A percentile compares a stretch with the other conserved stretches of the same genome.
Evolutionary conservation across 2,113 vertebrate species (phyloP).

Genomic region (Tragulus kanchil): DNA sequence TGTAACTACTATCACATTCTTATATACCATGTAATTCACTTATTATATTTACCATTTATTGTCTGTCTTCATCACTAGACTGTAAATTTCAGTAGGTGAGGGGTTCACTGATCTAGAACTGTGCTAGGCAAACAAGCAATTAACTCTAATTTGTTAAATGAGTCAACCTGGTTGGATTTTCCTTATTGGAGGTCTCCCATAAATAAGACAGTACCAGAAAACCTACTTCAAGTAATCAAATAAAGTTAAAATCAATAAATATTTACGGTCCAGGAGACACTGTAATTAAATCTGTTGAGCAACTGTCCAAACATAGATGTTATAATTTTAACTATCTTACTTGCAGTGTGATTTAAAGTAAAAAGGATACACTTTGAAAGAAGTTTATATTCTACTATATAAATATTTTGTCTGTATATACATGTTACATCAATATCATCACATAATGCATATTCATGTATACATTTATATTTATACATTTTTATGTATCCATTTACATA

Average conservation of each 20-base stretch:
- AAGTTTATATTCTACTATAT: not conserved
- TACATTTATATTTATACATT: not conserved
- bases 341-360: slow-evolving; percentile 27
- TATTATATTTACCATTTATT: not conserved
- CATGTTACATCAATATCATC: not conserved
- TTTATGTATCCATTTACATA: not conserved
- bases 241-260: not conserved
- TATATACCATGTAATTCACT: not conserved
- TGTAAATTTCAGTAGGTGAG: not conserved
- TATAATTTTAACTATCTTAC: not conserved
- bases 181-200: not conserved
- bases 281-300: not conserved
- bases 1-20: not conserved
- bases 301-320: not conserved
- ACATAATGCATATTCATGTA: not conserved
- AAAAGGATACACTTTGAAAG: not conserved
- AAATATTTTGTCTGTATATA: not conserved
- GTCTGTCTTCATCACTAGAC: not conserved
- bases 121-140: not conserved
- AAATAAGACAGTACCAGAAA: not conserved
- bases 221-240: not conserved
- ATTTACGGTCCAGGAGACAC: not conserved
- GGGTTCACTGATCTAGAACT: not conserved
- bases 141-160: not conserved
- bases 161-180: not conserved